These are phyloP conservation scores for Cyclargus thomasi DNA, from an alignment of 1,140 invertebrate species.

Conservation along the genomic window DNA sequence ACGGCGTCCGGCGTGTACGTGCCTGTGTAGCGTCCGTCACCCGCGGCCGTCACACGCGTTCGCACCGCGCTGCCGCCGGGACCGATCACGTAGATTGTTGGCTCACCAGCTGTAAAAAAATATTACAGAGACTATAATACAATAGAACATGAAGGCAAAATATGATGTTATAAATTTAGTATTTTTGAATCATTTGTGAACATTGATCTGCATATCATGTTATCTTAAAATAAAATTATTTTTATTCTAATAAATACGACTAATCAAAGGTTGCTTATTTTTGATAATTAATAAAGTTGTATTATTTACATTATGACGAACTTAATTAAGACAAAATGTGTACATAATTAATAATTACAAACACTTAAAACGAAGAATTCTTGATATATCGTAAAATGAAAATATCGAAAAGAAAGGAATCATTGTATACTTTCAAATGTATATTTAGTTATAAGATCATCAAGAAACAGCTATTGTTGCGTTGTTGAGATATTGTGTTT, in stretches of 20 bases:
- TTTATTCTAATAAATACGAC: too few species aligned
- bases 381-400: background rate
- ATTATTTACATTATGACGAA: too few species aligned
- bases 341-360: background rate
- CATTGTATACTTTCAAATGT: background rate
- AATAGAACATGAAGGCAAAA: too few species aligned
- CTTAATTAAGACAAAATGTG: too few species aligned
- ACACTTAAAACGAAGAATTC: background rate
- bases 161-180: too few species aligned
- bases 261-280: too few species aligned
- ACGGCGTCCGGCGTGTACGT: slow-evolving; percentile 89
- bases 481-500: background rate
- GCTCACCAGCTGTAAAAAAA: slow-evolving; percentile 71
- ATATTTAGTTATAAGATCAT: background rate
- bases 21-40: slow-evolving; percentile 80
- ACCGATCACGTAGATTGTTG: slow-evolving; percentile 84
- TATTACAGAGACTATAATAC: too few species aligned
- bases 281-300: too few species aligned
- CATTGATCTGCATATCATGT: too few species aligned
- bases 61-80: slow-evolving; percentile 86
- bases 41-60: slow-evolving; percentile 77
- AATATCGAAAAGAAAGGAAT: background rate
- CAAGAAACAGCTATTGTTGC: background rate
- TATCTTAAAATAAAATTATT: too few species aligned
- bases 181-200: too few species aligned